Conservation (phyloP, 2,888 invertebrate genomes). For the Amblyjoppa fuscipennis region DNA sequence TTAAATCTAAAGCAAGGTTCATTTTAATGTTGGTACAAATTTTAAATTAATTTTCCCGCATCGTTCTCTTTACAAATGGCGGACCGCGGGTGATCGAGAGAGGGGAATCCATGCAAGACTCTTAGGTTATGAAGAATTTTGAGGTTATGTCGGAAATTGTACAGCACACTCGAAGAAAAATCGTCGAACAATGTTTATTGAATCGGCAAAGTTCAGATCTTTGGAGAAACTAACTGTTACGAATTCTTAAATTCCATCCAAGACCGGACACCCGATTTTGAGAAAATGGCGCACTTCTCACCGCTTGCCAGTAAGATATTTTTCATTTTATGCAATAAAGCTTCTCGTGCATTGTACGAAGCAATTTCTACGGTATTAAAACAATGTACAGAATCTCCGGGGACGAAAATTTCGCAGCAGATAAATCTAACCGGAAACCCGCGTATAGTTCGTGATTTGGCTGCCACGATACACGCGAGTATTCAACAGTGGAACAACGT, state of each 20-base stretch:
- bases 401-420: slow-evolving; percentile 76
- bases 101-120: neutral
- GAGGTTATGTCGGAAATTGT: slow-evolving; percentile 47
- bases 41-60: slow-evolving; percentile 28
- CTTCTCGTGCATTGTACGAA: neutral
- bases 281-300: slow-evolving; percentile 69
- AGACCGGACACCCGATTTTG: neutral
- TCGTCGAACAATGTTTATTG: neutral
- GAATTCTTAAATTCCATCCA: neutral
- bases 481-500: slow-evolving; percentile 86
- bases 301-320: slow-evolving; percentile 70
- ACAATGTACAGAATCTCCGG: slow-evolving; percentile 65
- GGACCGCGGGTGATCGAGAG: neutral
- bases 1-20: neutral
- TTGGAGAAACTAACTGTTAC: neutral
- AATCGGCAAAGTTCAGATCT: neutral
- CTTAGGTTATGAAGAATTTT: slow-evolving; percentile 40
- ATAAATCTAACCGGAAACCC: slow-evolving; percentile 87
- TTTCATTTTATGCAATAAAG: neutral
- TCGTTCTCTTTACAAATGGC: neutral
- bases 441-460: slow-evolving; percentile 86
- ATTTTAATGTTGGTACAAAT: neutral
- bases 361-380: slow-evolving; percentile 8
- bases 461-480: slow-evolving; percentile 86
- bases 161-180: neutral